Percentiles rank a stretch among this genome's conserved stretches.
phyloP scores from a whole-genome alignment of 2,113 vertebrate species.

The Asarcornis scutulata region DNA sequence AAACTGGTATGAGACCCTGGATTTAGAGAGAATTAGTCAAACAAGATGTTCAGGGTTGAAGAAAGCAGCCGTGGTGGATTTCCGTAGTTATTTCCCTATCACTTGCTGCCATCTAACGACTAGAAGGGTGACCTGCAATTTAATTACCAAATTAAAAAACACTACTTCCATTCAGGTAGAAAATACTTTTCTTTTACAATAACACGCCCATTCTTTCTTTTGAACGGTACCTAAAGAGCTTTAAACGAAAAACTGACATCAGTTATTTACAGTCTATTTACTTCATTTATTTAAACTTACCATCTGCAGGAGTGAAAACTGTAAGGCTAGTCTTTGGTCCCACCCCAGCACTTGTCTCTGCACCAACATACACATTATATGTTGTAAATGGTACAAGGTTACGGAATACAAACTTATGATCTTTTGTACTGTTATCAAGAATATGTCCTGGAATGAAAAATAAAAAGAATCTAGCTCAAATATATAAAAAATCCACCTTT shows the following conservation, averaged over 20 bases:
- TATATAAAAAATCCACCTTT: neutral
- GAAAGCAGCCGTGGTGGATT: accelerated
- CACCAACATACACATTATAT: slow-evolving; percentile 79
- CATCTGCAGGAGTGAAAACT: slow-evolving; percentile 86
- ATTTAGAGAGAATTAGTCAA: neutral
- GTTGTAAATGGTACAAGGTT: slow-evolving; percentile 87
- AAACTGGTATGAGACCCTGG: too few relatives aligned
- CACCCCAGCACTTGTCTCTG: slow-evolving; percentile 88
- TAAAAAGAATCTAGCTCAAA: neutral
- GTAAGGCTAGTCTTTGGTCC: slow-evolving; percentile 84
- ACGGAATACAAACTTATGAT: slow-evolving; percentile 82
- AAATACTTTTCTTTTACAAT: neutral
- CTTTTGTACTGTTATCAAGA: slow-evolving; percentile 89
- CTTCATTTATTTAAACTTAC: slow-evolving; percentile 63
- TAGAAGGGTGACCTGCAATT: neutral
- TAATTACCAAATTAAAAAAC: accelerated
- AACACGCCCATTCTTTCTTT: neutral
- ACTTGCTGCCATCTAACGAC: slow-evolving; percentile 78
- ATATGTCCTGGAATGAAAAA: slow-evolving; percentile 79
- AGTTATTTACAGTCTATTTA: neutral
- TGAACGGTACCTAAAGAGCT: neutral
- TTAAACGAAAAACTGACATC: neutral
- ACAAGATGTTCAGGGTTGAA: neutral
- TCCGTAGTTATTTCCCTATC: neutral
- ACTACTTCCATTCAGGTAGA: neutral